Evolutionary conservation across 2,888 invertebrate species (phyloP), one percentile per base, ranked within the genome.

Genomic region (Phaonia tiefii): DNA sequence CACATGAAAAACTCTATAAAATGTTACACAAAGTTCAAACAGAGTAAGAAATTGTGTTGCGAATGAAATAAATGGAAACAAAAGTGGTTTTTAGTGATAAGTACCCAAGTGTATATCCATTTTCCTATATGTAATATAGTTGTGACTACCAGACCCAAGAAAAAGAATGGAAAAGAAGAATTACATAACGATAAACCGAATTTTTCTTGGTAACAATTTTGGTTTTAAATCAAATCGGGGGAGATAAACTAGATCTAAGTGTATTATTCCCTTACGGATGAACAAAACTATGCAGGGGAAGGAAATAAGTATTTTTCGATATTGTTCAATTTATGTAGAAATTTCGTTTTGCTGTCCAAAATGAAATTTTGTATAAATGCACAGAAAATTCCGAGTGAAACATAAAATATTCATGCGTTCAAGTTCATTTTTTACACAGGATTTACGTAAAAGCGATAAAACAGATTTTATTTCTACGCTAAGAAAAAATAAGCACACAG

Each of bases 361-460:
- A 75, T 65, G 63, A 71, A 75, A 75, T 58, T 69, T 80, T 60
- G 15, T 75, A 75, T 75, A 75, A 31, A 84, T 84, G 83, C 84
- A 84, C 82, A 78, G 70, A 84, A 80, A 79, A 82, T 42, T 75
- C 63, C 60, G 63, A 72, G 72, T 83, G 84, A 84, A 80, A 84
- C 83, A 83, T 84, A 83, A 81, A 84, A 84, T 86, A 87, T 83
- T 83, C 84, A 85, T 85, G 84, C 84, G 83, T 84, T 83, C 83
- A 84, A 84, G 83, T 84, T 85, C 83, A 83, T 84, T 85, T 85
- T 90, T 89, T 87, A 90, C 87, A 87, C 90, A 90, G 89, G 90
- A 88, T 83, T 82, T 84, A 70, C 81, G 73, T 54, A 58, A 85
- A 80, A 83, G 74, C 79, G 74, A 81, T 80, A 83, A 63, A 78